Evolutionary conservation across 2,113 vertebrate genomes (phyloP).

Genomic region (Alectura lathami): DNA sequence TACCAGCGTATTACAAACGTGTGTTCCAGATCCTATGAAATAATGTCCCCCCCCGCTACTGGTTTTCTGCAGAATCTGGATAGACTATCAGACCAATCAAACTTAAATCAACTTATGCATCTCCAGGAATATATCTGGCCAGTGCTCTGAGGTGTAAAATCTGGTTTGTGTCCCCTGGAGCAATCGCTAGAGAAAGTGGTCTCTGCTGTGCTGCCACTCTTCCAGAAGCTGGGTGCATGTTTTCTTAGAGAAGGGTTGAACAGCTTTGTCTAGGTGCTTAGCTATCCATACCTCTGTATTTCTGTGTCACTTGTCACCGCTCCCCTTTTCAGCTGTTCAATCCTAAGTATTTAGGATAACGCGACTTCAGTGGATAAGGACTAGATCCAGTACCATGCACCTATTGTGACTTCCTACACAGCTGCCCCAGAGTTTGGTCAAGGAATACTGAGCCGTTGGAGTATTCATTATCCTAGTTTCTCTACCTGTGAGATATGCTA

Average conservation of each 20-base stretch:
- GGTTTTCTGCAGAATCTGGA: background rate
- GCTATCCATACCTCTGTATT: fast-evolving
- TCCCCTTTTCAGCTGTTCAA: background rate
- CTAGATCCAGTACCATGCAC: background rate
- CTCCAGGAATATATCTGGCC: background rate
- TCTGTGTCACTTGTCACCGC: background rate
- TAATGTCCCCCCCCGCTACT: background rate
- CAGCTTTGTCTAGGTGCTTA: background rate
- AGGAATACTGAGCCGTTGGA: background rate
- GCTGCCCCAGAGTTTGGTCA: background rate
- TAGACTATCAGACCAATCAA: background rate
- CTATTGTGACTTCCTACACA: background rate
- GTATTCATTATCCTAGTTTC: background rate
- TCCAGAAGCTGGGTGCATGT: background rate
- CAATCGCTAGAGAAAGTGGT: background rate
- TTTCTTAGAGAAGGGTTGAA: background rate
- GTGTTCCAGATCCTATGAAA: background rate
- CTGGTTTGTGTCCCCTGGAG: background rate
- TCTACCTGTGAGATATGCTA: background rate
- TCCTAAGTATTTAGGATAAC: background rate
- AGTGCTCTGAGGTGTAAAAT: background rate
- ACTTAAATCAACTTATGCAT: background rate
- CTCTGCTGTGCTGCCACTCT: background rate
- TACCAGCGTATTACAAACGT: background rate
- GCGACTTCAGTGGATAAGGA: background rate